Conservation (phyloP, 2,888 invertebrate species). For the Thyatira batis region DNA sequence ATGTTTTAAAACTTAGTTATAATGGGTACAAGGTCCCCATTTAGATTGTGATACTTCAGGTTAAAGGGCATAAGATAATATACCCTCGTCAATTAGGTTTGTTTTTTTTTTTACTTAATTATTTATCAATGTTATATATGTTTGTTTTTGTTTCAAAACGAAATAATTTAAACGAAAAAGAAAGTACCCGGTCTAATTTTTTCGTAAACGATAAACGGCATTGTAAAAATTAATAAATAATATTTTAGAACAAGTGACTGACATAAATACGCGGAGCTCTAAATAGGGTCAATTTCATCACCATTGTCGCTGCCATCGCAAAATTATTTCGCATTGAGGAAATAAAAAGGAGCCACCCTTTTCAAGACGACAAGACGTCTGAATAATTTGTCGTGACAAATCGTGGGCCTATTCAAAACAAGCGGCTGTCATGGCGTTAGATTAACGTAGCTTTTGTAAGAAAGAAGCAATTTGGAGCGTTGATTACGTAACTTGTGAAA, state of each 20-base stretch:
- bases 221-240: slow-evolving; percentile 3
- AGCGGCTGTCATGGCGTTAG: slow-evolving; percentile 44
- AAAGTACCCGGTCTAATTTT: not conserved
- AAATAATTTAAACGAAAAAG: too few species aligned
- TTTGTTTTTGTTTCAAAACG: too few species aligned
- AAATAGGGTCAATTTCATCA: slow-evolving; percentile 45
- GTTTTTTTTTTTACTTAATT: not conserved
- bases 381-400: slow-evolving; percentile 72
- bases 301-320: slow-evolving; percentile 32
- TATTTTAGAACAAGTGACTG: slow-evolving; percentile 1
- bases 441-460: slow-evolving; percentile 46
- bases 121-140: too few species aligned
- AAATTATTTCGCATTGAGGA: slow-evolving; percentile 39
- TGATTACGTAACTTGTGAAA: not conserved
- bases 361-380: slow-evolving; percentile 54
- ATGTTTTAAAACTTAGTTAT: not conserved
- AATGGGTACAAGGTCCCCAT: not conserved
- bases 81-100: not conserved
- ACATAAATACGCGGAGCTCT: slow-evolving; percentile 8
- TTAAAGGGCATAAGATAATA: not conserved
- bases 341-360: slow-evolving; percentile 52
- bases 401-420: slow-evolving; percentile 64
- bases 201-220: too few species aligned
- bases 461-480: slow-evolving; percentile 3
- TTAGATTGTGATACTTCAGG: not conserved